phyloP scores from a whole-genome alignment of 2,888 invertebrate species.

The Dynastes grantii region DNA sequence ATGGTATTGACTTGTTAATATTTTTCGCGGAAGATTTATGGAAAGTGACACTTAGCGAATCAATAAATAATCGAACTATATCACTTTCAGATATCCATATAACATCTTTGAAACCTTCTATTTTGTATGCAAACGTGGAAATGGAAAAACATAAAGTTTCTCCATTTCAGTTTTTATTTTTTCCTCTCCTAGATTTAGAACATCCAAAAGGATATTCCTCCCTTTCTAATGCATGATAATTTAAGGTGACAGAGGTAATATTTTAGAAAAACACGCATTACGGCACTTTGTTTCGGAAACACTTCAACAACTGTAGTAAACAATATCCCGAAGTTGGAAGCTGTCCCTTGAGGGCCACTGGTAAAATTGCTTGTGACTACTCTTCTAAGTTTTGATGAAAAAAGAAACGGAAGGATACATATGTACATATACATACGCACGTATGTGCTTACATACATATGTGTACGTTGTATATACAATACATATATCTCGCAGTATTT shows the following conservation, averaged over 20 bases:
- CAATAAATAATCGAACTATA: too few species aligned
- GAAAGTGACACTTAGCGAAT: too few species aligned
- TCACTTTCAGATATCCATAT: too few species aligned
- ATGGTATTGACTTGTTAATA: too few species aligned
- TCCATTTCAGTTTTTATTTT: not conserved
- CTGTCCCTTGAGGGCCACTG: slow-evolving; percentile 36
- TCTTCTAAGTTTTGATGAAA: slow-evolving; percentile 34
- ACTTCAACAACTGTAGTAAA: slow-evolving; percentile 44
- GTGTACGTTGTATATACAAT: not conserved
- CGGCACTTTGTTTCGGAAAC: slow-evolving; percentile 39
- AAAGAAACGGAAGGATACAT: not conserved
- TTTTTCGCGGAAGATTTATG: too few species aligned
- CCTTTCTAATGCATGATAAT: slow-evolving; percentile 35
- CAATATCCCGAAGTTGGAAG: slow-evolving; percentile 47
- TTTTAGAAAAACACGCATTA: slow-evolving; percentile 35
- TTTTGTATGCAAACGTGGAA: too few species aligned
- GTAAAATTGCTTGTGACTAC: slow-evolving; percentile 44
- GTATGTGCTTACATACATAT: slow-evolving; percentile 3
- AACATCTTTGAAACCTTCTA: too few species aligned
- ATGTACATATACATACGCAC: not conserved
- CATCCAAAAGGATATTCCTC: not conserved
- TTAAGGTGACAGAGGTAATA: slow-evolving; percentile 32
- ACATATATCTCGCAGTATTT: too few species aligned
- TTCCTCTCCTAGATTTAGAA: not conserved
- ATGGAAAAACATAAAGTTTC: not conserved